Conservation (phyloP, 2,113 vertebrate genomes). For the Marmota monax region DNA sequence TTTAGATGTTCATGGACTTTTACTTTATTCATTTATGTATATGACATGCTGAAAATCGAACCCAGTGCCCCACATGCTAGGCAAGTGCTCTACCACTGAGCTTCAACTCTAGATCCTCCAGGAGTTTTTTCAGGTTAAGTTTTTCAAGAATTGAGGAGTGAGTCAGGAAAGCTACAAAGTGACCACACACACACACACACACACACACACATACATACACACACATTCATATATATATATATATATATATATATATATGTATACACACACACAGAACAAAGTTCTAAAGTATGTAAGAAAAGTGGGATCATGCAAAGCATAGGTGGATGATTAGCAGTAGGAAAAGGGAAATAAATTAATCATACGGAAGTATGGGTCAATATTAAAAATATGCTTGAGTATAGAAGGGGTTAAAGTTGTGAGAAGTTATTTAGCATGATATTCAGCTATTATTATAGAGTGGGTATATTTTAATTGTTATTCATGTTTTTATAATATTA, state of each 20-base stretch:
- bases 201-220: not conserved
- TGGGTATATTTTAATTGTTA: constrained; percentile 11
- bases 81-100: too few relatives aligned
- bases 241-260: too few relatives aligned
- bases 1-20: too few relatives aligned
- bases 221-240: too few relatives aligned
- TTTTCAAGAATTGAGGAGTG: not conserved
- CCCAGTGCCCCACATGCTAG: too few relatives aligned
- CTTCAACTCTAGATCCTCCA: too few relatives aligned
- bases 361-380: not conserved
- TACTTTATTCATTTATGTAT: too few relatives aligned
- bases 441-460: not conserved
- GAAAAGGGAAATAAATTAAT: constrained; percentile 38
- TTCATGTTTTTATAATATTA: constrained; percentile 41
- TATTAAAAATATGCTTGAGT: not conserved
- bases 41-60: too few relatives aligned
- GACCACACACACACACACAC: too few relatives aligned
- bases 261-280: not conserved
- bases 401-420: constrained; percentile 34
- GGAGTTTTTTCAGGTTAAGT: not conserved
- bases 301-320: not conserved
- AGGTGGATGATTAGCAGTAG: not conserved
- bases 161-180: not conserved
- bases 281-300: not conserved
- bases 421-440: not conserved